Base-by-base conservation (phyloP, 2,888 invertebrate species). In the Scaptomyza reducta region DNA sequence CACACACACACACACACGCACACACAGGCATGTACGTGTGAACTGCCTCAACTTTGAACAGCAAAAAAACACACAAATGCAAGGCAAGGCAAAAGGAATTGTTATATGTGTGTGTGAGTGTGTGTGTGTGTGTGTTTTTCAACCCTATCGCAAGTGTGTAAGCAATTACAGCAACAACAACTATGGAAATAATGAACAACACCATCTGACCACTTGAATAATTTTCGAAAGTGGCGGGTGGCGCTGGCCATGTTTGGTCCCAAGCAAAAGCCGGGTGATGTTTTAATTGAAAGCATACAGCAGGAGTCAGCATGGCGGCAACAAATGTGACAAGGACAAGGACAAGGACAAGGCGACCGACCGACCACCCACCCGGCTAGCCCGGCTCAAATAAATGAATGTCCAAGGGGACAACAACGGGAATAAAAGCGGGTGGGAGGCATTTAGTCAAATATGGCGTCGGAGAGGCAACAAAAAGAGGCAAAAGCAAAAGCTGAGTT, bases 161-260 rank as follows among this genome's bases (percentile, higher is more conserved):
- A 64, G 74, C 58, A 72, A 69, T 77, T 74, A 77, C 74, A 77
- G 53, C 64, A 65, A 65, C 55, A 80, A 61, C 58, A 60, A 74
- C 80, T 84, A 78, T 49, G 58, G 75, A 70, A 77, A 84, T 83
- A 86, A 84, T 83, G 84, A 83, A 86, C 84, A 84, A 87, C 83
- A 84, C 83, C 87, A 87, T 84, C 81, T 84, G 83, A 84, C 83
- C 83, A 84, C 83, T 84, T 84, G 83, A 87, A 87, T 82, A 84
- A 87, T 84, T 84, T 70, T 64, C 46, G n/a, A 69, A 68, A 60
- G 67, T 62, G 76, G 57, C 67, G 58, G 58, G 55, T 57, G 62
- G 66, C 33, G n/a, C 45, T 46, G 44, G 22, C 46, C 64, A n/a
- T 16, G 25, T 22, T 22, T 35, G 16, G 22, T 25, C 38, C 14